A percentile compares a stretch with the other conserved stretches of the same genome.
Conservation (phyloP, 2,113 vertebrate genomes). For the Neomonachus schauinslandi region DNA sequence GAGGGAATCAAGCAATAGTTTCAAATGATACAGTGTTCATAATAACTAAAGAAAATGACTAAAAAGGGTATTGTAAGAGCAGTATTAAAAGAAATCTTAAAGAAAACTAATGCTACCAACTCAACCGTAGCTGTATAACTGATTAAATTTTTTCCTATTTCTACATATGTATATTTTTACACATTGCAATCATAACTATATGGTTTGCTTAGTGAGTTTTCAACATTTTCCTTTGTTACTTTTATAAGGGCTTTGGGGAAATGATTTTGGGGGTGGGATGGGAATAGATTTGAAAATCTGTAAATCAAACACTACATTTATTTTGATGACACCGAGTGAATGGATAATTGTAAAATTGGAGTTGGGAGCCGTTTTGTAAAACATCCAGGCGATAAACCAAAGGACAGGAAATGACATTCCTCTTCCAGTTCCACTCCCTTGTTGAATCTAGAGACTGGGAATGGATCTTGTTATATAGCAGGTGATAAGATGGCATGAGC, state of each 20-base stretch:
- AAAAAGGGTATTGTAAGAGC: neutral
- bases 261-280: neutral
- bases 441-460: neutral
- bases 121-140: neutral
- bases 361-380: neutral
- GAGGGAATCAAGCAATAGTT: slow-evolving; percentile 1
- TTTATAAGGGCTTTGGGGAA: neutral
- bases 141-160: neutral
- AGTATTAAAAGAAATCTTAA: neutral
- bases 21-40: neutral
- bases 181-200: neutral
- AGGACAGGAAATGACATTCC: neutral
- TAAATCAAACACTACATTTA: neutral
- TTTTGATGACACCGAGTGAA: neutral
- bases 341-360: slow-evolving; percentile 2
- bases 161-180: neutral
- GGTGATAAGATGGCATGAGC: neutral
- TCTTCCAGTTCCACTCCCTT: neutral
- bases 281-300: neutral
- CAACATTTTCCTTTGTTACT: slow-evolving; percentile 46
- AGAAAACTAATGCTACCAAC: neutral
- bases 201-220: neutral
- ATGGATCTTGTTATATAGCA: neutral
- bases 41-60: neutral
- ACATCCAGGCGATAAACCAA: neutral